phyloP scores from a whole-genome alignment of 1,140 invertebrate species.

The Zaprionus capensis region DNA sequence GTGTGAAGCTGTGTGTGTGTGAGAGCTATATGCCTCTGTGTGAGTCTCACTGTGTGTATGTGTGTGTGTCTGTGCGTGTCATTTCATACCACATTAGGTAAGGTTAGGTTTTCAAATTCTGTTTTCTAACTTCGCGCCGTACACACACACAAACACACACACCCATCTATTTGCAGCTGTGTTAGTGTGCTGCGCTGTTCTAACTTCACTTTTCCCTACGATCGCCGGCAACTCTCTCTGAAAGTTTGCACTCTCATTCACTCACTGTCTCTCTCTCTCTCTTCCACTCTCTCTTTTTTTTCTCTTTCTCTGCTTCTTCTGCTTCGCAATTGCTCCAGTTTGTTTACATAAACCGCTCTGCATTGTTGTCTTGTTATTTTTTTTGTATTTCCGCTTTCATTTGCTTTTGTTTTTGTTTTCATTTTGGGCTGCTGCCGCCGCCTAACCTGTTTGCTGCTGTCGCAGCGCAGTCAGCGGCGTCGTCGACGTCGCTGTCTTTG shows the following conservation, averaged over 20 bases:
- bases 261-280: conserved; percentile 4
- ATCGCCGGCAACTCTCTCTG: conserved; percentile 24
- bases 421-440: conserved; percentile 20
- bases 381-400: conserved; percentile 76
- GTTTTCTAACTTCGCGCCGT: conserved; percentile 61
- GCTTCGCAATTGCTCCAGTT: conserved; percentile 29
- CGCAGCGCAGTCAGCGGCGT: conserved; percentile 3
- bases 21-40: background rate
- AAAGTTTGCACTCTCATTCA: background rate
- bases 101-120: conserved; percentile 81
- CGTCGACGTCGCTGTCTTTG: background rate
- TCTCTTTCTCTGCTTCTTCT: conserved; percentile 16
- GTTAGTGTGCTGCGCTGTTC: conserved; percentile 1
- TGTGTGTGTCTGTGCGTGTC: conserved; percentile 40
- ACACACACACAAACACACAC: conserved; percentile 4
- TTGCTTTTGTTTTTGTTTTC: conserved; percentile 56
- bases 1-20: conserved; percentile 12
- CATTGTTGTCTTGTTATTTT: conserved; percentile 33
- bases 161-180: background rate
- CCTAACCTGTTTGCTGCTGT: conserved; percentile 44
- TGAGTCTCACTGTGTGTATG: conserved; percentile 21
- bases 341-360: conserved; percentile 71
- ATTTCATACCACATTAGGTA: conserved; percentile 78
- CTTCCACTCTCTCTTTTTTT: conserved; percentile 5
- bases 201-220: conserved; percentile 36